These are phyloP conservation scores for Magallana angulata DNA, from an alignment of 1,140 invertebrate species.

Conservation along the genomic window DNA sequence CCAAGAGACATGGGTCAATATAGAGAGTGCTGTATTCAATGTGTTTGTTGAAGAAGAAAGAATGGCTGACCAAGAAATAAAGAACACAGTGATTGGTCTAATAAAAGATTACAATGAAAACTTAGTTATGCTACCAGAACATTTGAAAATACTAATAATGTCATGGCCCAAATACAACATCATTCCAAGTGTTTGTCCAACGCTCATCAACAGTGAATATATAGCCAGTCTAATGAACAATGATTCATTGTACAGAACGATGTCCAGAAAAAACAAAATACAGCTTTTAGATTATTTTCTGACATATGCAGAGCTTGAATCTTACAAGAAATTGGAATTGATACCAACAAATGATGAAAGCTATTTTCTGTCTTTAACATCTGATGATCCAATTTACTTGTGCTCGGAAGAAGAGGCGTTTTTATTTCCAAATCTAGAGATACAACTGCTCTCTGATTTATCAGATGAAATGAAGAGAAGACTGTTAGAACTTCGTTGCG, in stretches of 20 bases:
- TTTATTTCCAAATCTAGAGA: neutral
- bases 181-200: neutral
- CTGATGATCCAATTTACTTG: neutral
- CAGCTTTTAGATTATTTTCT: neutral
- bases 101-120: slow-evolving; percentile 6
- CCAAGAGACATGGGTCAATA: neutral
- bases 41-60: neutral
- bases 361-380: neutral
- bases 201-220: neutral
- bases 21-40: neutral
- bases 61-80: neutral
- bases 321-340: neutral
- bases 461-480: neutral
- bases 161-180: neutral
- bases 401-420: neutral
- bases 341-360: neutral
- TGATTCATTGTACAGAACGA: neutral
- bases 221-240: neutral
- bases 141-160: neutral
- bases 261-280: neutral
- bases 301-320: neutral
- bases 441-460: neutral
- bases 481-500: neutral
- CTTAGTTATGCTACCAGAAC: neutral
- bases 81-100: neutral